Conservation (phyloP, 2,797 vertebrate genomes). For the Melanotaenia parkinsoni region DNA sequence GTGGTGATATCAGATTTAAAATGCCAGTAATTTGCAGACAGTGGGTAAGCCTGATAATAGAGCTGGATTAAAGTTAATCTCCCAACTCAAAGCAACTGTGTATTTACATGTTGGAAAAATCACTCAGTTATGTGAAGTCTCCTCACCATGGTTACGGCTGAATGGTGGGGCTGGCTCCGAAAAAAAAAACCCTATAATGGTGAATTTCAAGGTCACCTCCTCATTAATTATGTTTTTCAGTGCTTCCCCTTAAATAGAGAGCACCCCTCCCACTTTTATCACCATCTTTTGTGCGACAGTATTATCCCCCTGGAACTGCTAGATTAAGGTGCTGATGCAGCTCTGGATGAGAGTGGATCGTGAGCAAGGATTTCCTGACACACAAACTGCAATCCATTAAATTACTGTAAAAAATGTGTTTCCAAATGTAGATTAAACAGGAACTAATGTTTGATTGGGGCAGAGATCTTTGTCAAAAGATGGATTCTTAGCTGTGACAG, state of each 20-base stretch:
- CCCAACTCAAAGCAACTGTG: slow-evolving; percentile 28
- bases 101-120: slow-evolving; percentile 54
- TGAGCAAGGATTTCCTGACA: slow-evolving; percentile 2
- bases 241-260: slow-evolving; percentile 68
- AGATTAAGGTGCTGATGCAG: slow-evolving; percentile 62
- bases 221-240: slow-evolving; percentile 78
- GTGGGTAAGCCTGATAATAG: slow-evolving; percentile 46
- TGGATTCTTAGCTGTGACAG: slow-evolving; percentile 43
- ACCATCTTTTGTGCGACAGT: slow-evolving; percentile 63
- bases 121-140: slow-evolving; percentile 56
- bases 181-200: slow-evolving; percentile 28
- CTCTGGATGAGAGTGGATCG: slow-evolving; percentile 26
- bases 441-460: slow-evolving; percentile 38
- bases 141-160: slow-evolving; percentile 70
- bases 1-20: slow-evolving; percentile 44
- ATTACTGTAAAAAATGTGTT: slow-evolving; percentile 21
- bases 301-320: slow-evolving; percentile 53
- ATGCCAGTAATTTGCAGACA: slow-evolving; percentile 40
- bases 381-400: neutral
- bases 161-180: slow-evolving; percentile 53
- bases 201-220: slow-evolving; percentile 78
- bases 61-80: slow-evolving; percentile 63
- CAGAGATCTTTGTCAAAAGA: slow-evolving; percentile 29
- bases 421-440: slow-evolving; percentile 33
- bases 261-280: slow-evolving; percentile 64